Base-by-base conservation (phyloP, 2,113 vertebrate genomes). In the Pachypanchax playfairii region DNA sequence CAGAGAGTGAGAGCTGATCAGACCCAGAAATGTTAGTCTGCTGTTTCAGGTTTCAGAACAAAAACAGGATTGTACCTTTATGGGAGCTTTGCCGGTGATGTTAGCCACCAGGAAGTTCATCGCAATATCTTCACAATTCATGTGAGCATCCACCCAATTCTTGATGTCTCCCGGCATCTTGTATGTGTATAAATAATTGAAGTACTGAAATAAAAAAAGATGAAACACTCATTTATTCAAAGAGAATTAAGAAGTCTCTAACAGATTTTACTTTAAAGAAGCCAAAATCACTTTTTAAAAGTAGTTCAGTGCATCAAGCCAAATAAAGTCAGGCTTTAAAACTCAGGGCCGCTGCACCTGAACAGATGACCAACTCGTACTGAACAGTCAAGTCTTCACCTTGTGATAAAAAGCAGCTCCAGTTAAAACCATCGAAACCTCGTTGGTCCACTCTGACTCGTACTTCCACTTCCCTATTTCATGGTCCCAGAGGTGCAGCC, bases 161-260 rank as follows among this genome's bases (percentile, higher is more conserved):
- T 98, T 99, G 85, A 99, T 98, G 82, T 99, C 97, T 63, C 96
- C 97, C 11, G 97, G 97, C 96, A 99, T 98, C 88, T 98, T 99
- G 80, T 98, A 99, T 2, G 97, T 97, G 78, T 99, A 98, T 77
- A 98, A 91, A 72, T 98, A 98, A 89, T 99, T 98, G 88, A 98
- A 99, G 87, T 98, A 98, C 97, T 98, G 88, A 33, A 77, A 76
- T 22, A 57, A 46, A 76, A 51, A 73, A 24, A 35, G 4, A 18
- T 33, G 46, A 55, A 78, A 35, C 50, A 7, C 12, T 22, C 46
- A 70, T 14, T 44, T 18, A 42, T 35, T 35, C 10, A n/a, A 8
- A 20, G 8, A 7, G 17, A 42, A 20, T 20, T 8, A 3, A 20
- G 10, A 42, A 6, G 1, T 33, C 31, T 33, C 12, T 11, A 33